Evolutionary conservation across 92 coral and sea anemone genomes (phyloP), one percentile per base, ranked within the genome.

Genomic region (Zoanthus sansibaricus): DNA sequence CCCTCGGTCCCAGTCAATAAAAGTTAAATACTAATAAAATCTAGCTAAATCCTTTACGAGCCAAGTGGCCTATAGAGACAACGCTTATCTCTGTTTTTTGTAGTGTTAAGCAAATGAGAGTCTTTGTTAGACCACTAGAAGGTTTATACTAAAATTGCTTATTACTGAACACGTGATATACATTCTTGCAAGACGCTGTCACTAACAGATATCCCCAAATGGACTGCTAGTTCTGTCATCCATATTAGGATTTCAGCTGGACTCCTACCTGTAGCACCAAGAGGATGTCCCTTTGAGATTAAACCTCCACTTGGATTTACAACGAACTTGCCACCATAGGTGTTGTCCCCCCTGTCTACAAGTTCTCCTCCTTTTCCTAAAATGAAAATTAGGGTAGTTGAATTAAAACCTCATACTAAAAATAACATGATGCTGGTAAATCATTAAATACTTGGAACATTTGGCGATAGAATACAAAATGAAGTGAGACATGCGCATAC

Each of bases 251-350:
- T 14, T 20, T 6, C 30, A 16, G 66, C 15, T 15, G n/a, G 66
- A 11, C 3, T 18, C 72, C 25, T 17, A 67, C 72, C 72, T 11
- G 77, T 37, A 14, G 70, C 83, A 14, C 70, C 76, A 9, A 71
- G 86, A 33, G 75, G 75, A 30, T 95, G 98, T 58, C 98, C 99
- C 90, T 96, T 95, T 8, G 98, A 95, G 90, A 96, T 95, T 82
- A 96, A 86, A 46, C 99, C 99, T 55, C 99, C 97, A 56, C 99
- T 97, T 69, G 99, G 99, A 59, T 97, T 95, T 13, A 97, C 80
- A 61, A 95, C 99, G 89, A 91, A 93, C 70, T 95, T 95, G 33
- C 97, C 98, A 49, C 99, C 98, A 88, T 97, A 97, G 3, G 99
- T 90, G 83, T 95, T 95, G 89, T 97, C 95, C 52, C 98, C 99